Evolutionary conservation across 2,113 vertebrate species (phyloP).

Genomic region (Synodontis membranacea): DNA sequence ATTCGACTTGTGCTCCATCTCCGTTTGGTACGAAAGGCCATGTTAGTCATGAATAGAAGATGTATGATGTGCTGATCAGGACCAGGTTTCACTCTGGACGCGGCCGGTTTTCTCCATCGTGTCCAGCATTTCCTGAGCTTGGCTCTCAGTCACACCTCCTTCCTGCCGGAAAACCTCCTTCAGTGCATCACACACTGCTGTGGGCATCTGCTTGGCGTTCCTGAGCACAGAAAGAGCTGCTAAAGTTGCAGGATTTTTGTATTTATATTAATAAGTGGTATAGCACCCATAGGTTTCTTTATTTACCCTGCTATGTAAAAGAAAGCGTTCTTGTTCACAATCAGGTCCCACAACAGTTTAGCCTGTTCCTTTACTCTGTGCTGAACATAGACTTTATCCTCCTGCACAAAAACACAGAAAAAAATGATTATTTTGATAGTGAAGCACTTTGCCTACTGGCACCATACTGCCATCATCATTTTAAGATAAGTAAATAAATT

Average conservation of each 20-base stretch:
- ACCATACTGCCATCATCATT: too few relatives aligned
- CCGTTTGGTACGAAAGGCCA: not conserved
- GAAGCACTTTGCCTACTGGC: too few relatives aligned
- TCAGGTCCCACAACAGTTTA: slow-evolving; percentile 83
- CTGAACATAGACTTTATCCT: slow-evolving; percentile 91
- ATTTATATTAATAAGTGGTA: not conserved
- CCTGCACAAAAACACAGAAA: slow-evolving; percentile 67
- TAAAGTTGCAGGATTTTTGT: not conserved
- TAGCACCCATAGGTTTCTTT: not conserved
- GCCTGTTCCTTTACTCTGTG: slow-evolving; percentile 78
- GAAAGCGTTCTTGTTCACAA: slow-evolving; percentile 65
- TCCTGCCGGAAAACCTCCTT: slow-evolving; percentile 73
- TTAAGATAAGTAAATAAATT: not conserved
- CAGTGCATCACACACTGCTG: slow-evolving; percentile 77
- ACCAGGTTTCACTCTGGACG: slow-evolving; percentile 95
- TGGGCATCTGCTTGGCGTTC: slow-evolving; percentile 88
- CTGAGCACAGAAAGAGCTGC: slow-evolving; percentile 62
- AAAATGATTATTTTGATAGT: not conserved
- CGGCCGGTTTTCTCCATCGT: slow-evolving; percentile 77
- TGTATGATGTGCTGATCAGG: slow-evolving; percentile 63
- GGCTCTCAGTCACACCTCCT: slow-evolving; percentile 71
- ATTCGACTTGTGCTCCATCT: not conserved
- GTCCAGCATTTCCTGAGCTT: slow-evolving; percentile 76
- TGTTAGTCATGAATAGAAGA: not conserved
- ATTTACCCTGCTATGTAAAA: slow-evolving; percentile 94